A percentile compares a stretch with the other conserved stretches of the same genome.
These are phyloP conservation scores for Onthophagus sagittarius DNA, from an alignment of 2,888 invertebrate genomes.

Conservation along the genomic window DNA sequence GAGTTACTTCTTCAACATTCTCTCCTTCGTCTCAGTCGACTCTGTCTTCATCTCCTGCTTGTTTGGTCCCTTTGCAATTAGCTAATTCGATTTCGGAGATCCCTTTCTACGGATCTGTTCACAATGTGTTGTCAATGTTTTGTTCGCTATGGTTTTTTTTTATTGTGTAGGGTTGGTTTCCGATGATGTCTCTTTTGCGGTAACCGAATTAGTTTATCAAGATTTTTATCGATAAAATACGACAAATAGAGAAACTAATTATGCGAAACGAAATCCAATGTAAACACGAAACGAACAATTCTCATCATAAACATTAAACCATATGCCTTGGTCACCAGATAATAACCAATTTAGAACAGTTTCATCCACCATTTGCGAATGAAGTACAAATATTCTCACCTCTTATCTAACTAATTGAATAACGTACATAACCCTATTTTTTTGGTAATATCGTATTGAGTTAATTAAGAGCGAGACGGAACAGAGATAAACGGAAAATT, in stretches of 20 bases:
- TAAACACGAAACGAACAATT: constrained; percentile 36
- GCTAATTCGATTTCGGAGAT: constrained; percentile 52
- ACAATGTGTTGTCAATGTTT: constrained; percentile 50
- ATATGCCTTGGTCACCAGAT: neutral
- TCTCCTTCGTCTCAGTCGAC: constrained; percentile 13
- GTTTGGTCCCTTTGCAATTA: constrained; percentile 45
- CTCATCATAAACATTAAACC: neutral
- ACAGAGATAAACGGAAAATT: neutral
- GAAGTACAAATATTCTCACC: neutral
- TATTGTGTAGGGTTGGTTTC: constrained; percentile 32
- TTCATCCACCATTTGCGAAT: neutral
- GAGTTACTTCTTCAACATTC: neutral
- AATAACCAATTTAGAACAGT: neutral
- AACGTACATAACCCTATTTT: neutral
- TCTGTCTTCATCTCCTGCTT: constrained; percentile 16
- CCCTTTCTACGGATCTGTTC: constrained; percentile 48
- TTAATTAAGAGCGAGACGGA: neutral
- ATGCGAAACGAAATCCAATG: constrained; percentile 42
- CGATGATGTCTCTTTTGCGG: neutral
- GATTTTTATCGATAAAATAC: neutral
- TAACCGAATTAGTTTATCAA: constrained; percentile 31
- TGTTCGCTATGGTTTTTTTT: constrained; percentile 43
- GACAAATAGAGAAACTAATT: constrained; percentile 22
- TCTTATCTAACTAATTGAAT: neutral
- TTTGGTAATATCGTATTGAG: neutral